Conservation (phyloP, 53 echinoderm and acorn worm species). For the Mesocentrotus franciscanus region DNA sequence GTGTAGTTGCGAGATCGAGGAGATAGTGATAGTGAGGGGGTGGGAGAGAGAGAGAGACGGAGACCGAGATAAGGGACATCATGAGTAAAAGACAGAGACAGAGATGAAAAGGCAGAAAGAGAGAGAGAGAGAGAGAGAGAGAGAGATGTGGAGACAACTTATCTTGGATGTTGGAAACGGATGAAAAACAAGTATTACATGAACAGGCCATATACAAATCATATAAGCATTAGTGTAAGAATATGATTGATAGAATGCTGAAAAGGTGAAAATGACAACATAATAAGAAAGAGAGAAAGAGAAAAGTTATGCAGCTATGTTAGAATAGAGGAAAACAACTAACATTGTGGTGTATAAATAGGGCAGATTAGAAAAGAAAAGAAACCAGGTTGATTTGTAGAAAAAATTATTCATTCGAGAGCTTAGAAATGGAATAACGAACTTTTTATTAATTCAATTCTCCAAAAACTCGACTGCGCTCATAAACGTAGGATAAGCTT, state of each 20-base stretch:
- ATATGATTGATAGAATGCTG: background rate
- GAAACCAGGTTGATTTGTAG: background rate
- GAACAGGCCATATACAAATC: no score
- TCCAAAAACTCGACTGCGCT: background rate
- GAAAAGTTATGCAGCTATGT: background rate
- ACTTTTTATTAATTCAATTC: background rate
- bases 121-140: background rate
- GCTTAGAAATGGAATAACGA: background rate
- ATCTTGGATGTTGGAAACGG: no score
- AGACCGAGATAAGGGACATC: background rate
- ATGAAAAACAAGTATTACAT: no score
- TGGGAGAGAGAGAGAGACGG: background rate
- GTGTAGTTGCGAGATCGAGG: no score
- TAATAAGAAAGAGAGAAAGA: background rate
- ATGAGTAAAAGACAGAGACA: no score
- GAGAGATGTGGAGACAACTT: background rate
- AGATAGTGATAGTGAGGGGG: background rate
- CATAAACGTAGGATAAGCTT: background rate
- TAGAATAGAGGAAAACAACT: background rate
- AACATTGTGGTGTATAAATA: background rate
- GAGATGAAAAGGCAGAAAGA: background rate
- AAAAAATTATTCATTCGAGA: background rate
- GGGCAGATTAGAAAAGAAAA: background rate
- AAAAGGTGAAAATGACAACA: background rate
- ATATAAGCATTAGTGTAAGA: no score